Evolutionary conservation across 2,113 vertebrate species (phyloP), one percentile per base, ranked within the genome.

Genomic region (Arvicanthis niloticus): DNA sequence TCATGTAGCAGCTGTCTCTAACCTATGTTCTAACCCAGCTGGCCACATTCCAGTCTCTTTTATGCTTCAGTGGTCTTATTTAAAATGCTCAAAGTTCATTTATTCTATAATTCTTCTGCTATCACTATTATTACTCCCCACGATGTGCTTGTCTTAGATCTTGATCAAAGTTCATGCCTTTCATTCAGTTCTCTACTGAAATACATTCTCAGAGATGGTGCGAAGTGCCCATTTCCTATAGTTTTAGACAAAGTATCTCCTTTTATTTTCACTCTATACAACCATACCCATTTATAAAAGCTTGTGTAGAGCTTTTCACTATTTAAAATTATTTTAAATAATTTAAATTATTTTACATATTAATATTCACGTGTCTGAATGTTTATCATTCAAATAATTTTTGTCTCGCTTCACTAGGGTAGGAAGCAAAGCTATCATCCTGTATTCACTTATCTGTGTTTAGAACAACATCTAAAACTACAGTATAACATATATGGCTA

Each of bases 261-360:
- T 77, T 67, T 13, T 31, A 24, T 8, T 3, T 37, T 19, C 5
- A 11, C 24, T 1, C 1, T 78, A 16, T 15, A 15, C 0, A 7
- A 53, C 24, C 6, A 70, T 53, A 19, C 48, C 22, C 16, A 60
- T 21, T 26, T 80, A n/a, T 42, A 84, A n/a, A 48, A 13, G 22
- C 60, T 86, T 37, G 56, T 56, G 29, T 51, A 81, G 42, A 91
- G 37, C 1, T 58, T 58, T 34, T 51, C 12, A 78, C 0, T 76
- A 29, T 22, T 97, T 81, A 86, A 97, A 91, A n/a, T 62, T 56
- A 58, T 51, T 29, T 62, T 82, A 37, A 68, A 68, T 68, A 37
- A 7, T 68, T 68, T 68, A 34, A 68, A 34, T 34, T 68, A 68
- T 34, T 68, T 37, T 68, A 68, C 37, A 68, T 68, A 68, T 68